Base-by-base conservation (phyloP, 2,797 vertebrate species). In the Nannoperca obscura region DNA sequence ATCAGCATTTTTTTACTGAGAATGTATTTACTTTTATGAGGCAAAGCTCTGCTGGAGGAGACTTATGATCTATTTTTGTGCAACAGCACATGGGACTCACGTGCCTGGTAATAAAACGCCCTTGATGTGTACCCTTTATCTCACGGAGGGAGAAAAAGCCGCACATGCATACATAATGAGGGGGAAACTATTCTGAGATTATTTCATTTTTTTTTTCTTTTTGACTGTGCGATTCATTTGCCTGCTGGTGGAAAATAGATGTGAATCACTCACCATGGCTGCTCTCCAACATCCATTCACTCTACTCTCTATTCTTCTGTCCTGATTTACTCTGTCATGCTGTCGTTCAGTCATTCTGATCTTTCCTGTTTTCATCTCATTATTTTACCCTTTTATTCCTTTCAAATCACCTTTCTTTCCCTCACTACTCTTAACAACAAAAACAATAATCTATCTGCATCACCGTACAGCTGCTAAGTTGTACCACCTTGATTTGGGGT, bases 131-230 rank as follows among this genome's bases (percentile, higher is more conserved):
- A 76, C 78, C 78, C 90, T 61, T 90, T 90, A 84, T 91, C 85
- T 88, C 78, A 65, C 44, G 78, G 82, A 76, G 82, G 60, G 76
- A 84, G 74, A 74, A 87, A 89, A 84, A 89, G 81, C 63, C 14
- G 52, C 87, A 91, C 90, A 89, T 86, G 87, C 91, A 90, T 92
- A 82, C 85, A 87, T 92, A 93, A 93, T 88, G 59, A 46, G 78
- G n/a, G 8, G 27, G 46, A 30, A 46, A 81, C 83, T 91, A 92
- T 95, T 93, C 91, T 89, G 81, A 86, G 88, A 90, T 72, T 13
- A 71, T 53, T 73, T 88, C 5, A n/a, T 32, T 84, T 72, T 71
- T 76, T 50, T 44, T 60, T 3, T 75, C 17, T 66, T 85, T 88
- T 79, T 86, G 74, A 86, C 80, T 87, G 49, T 76, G 85, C 81